Evolutionary conservation across 2,797 vertebrate species (phyloP).

Genomic region (Champsocephalus gunnari): DNA sequence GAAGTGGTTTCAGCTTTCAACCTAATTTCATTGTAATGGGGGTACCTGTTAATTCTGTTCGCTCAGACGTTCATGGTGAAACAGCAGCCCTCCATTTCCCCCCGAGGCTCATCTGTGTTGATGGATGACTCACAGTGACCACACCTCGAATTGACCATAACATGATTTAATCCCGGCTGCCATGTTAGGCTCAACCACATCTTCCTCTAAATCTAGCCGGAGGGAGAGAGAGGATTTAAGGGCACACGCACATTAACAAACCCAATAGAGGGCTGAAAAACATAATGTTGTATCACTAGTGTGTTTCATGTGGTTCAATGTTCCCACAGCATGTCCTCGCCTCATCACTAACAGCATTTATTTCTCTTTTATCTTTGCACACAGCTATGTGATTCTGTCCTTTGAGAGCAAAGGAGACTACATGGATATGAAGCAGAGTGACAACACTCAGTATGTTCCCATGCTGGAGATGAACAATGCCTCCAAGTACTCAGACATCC

Average conservation of each 20-base stretch:
- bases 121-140: constrained; percentile 78
- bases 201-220: constrained; percentile 40
- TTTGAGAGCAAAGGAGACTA: constrained; percentile 98
- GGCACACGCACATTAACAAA: constrained; percentile 13
- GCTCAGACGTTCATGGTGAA: constrained; percentile 45
- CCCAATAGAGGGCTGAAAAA: constrained; percentile 1
- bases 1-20: constrained; percentile 78
- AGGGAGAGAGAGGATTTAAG: constrained; percentile 22
- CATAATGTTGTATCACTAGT: constrained; percentile 3
- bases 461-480: constrained; percentile 95
- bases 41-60: constrained; percentile 74
- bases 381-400: constrained; percentile 97
- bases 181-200: constrained; percentile 56
- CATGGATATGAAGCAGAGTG: constrained; percentile 99
- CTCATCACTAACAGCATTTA: constrained; percentile 28
- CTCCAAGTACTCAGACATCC: constrained; percentile 94
- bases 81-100: constrained; percentile 18
- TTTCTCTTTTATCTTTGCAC: constrained; percentile 27
- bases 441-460: constrained; percentile 95
- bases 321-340: background rate
- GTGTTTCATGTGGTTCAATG: background rate
- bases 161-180: constrained; percentile 65
- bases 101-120: constrained; percentile 51
- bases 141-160: constrained; percentile 74
- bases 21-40: constrained; percentile 61